A percentile compares a stretch with the other conserved stretches of the same genome.
These are phyloP conservation scores for Rynchops niger DNA, from an alignment of 2,113 vertebrate genomes.

Conservation along the genomic window DNA sequence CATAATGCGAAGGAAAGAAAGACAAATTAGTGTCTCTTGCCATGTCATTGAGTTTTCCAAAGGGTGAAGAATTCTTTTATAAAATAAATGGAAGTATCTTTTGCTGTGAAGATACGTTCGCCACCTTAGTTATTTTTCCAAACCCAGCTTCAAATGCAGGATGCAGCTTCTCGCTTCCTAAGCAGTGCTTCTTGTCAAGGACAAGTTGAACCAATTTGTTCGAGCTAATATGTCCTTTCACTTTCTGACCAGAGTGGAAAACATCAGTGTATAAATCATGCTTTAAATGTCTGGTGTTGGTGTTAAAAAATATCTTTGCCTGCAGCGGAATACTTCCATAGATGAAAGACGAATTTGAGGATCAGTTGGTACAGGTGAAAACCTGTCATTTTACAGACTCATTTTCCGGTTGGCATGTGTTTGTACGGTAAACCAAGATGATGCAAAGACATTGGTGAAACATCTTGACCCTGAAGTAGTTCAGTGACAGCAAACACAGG, in stretches of 20 bases:
- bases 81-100: not conserved
- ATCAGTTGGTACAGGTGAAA: not conserved
- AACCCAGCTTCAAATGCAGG: conserved; percentile 11
- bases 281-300: not conserved
- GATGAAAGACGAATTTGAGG: not conserved
- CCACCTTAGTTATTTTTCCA: not conserved
- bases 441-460: not conserved
- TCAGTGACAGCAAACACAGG: not conserved
- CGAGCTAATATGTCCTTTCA: not conserved
- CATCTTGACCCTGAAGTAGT: not conserved
- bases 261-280: not conserved
- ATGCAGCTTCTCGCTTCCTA: not conserved
- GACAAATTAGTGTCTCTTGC: not conserved
- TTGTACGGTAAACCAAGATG: not conserved
- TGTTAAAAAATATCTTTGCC: not conserved
- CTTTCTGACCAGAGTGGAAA: not conserved
- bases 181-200: not conserved
- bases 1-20: not conserved
- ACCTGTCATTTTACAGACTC: not conserved
- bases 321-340: not conserved
- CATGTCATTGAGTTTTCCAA: not conserved
- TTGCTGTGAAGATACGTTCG: not conserved
- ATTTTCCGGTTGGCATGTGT: not conserved
- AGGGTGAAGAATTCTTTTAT: not conserved
- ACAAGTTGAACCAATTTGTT: not conserved